Evolutionary conservation across 2,888 invertebrate species (phyloP), one percentile per base, ranked within the genome.

Genomic region (Phragmatobia fuliginosa): DNA sequence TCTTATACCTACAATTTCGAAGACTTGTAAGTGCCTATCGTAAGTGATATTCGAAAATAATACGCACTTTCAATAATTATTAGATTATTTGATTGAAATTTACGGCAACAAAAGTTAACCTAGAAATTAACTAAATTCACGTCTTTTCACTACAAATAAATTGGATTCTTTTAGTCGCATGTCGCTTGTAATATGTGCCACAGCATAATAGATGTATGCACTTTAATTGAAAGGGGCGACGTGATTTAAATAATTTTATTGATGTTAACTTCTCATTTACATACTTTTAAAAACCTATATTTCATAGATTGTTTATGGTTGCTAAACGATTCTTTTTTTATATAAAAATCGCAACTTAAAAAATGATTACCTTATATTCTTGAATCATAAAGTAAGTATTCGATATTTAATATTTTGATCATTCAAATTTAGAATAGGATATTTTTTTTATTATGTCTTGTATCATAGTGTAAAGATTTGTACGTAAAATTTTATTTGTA

Each of bases 181-280:
- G 21, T 49, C 75, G 77, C 80, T 78, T 56, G 62, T 84, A 36
- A 70, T 77, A 77, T 81, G 66, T 14, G 56, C 84, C 80, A 66
- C 49, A 28, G 38, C 41, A 60, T 83, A 84, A 83, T 79, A 85
- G 83, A 89, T 87, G 87, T 87, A 87, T 89, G 85, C 87, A 84
- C 84, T 88, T 88, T 89, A 88, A 91, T 89, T 90, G 88, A 90
- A 90, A 89, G 86, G 89, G 91, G 88, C 83, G 85, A 85, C 76
- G 84, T 88, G 91, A 91, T 91, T 90, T 88, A 88, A 87, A 80
- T 87, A 84, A 89, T 86, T 89, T 87, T 88, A 91, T 88, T 89
- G 87, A 84, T 87, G 84, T 78, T 77, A 79, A 84, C 77, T 79
- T 73, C 68, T 72, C 70, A 79, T 82, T 73, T 76, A 71, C 77